Base-by-base conservation (phyloP, 2,888 invertebrate species). In the Brachyptera risi region DNA sequence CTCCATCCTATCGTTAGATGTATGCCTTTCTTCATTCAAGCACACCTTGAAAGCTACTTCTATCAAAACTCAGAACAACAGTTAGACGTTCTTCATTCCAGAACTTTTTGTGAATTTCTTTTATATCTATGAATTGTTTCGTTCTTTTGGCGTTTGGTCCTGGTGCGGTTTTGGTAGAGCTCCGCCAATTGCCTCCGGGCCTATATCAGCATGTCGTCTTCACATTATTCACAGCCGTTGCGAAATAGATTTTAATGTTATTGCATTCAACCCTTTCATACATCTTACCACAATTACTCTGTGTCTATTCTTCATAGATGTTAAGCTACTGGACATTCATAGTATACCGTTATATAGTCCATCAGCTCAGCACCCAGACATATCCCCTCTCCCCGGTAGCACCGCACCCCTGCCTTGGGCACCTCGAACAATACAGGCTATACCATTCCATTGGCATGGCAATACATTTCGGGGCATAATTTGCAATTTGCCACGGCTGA, bases 161-260 rank as follows among this genome's bases (percentile, higher is more conserved):
- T 21, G 21, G 47, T 24, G 21, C 23, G 47, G 23, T 47, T n/a
- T 47, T 47, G 47, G 47, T 11, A 5, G 23, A 23, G 47, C 23
- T 47, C 21, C 47, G 47, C 7, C 42, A 17, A 42, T 15, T 17
- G 42, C 42, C 42, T 42, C 17, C 31, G 47, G 47, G 23, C 47
- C 21, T 19, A n/a, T 19, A 35, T 3, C 35, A 54, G 54, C 35
- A 21, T 35, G 37, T 54, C 17, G 19, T 21, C 54, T 15, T n/a
- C 54, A 37, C 54, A 54, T 54, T 54, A 54, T 54, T 24, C n/a
- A n/a, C n/a, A n/a, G 23, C 47, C 47, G 47, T 19, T 47, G 24
- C 21, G 24, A 47, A 47, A 47, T 47, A 19, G 47, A 21, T 47
- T 24, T 21, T 47, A 47, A 47, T 21, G 47, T 47, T 42, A 21